Base-by-base conservation (phyloP, 1,140 invertebrate genomes). In the Sitobion miscanthi region DNA sequence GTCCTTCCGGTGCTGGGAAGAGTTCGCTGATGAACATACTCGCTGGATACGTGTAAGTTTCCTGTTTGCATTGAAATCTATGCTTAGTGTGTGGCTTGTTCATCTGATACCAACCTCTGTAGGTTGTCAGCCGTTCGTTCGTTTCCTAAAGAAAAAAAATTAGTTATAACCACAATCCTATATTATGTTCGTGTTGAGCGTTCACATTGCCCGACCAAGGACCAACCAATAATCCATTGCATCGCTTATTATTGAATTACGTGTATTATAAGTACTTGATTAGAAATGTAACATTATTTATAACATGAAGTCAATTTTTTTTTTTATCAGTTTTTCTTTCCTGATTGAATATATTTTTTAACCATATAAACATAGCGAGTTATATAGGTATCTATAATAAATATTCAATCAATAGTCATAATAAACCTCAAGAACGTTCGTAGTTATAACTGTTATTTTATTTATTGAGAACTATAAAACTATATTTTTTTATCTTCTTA, bases 1-100 rank as follows among this genome's bases (percentile, higher is more conserved):
- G 96, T 9, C 96, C 96, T 23, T 96, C 96, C 20, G 96, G 96
- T 17, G 96, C 96, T 9, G 96, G 96, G 7, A 97, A 97, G 94
- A 96, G 95, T n/a, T 96, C 96, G 6, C 94, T 96, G 17, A 95
- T 96, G 95, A 96, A 96, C 94, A 95, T 96, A 91, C 94, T 96
- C 23, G 95, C 95, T 35, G 96, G 96, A 77, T 96, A 96, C 94
- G 95, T 95, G 95, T 95, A 94, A 95, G 94, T 95, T 94, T 35
- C 87, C 77, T 23, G 91, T 85, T 85, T 45, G 47, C 91, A 93
- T 93, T 93, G 91, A 93, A 9, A 21, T 77, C 14, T 11, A 42
- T 35, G 14, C 25, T 82, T n/a, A n/a, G n/a, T 91, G 47, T 90
- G n/a, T 38, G n/a, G 49, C 11, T 42, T 57, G 23, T 90, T n/a